Evolutionary conservation across 2,888 invertebrate genomes (phyloP).

Genomic region (Arge pagana): DNA sequence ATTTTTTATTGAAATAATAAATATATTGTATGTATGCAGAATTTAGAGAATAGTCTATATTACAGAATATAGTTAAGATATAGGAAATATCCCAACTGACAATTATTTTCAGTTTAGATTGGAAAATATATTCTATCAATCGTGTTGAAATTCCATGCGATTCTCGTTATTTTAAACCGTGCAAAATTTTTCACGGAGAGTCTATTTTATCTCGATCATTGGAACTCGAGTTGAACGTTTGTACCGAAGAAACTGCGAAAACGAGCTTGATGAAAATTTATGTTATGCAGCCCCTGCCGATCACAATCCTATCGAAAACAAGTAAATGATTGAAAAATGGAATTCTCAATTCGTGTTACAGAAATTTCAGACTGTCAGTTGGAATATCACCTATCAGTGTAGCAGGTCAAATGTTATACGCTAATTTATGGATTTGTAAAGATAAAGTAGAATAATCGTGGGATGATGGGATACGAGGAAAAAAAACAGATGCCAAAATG

Average conservation of each 20-base stretch:
- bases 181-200: too few relatives aligned
- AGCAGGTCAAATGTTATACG: slow-evolving; percentile 7
- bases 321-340: too few relatives aligned
- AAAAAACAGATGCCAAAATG: background rate
- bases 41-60: slow-evolving; percentile 13
- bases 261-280: too few relatives aligned
- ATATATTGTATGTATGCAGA: slow-evolving; percentile 18
- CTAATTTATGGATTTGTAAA: slow-evolving; percentile 18
- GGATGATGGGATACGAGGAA: background rate
- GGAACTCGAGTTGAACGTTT: too few relatives aligned
- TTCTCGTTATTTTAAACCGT: too few relatives aligned
- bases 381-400: slow-evolving; percentile 1
- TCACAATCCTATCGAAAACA: too few relatives aligned
- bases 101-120: background rate
- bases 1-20: slow-evolving; percentile 33
- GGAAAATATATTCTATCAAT: background rate
- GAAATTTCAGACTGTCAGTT: slow-evolving; percentile 4
- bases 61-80: slow-evolving; percentile 6
- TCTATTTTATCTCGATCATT: too few relatives aligned
- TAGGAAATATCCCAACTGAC: slow-evolving; percentile 13
- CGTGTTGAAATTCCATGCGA: too few relatives aligned
- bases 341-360: too few relatives aligned
- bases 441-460: background rate
- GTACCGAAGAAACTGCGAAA: too few relatives aligned
- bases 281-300: too few relatives aligned